Conservation (phyloP, 2,113 vertebrate species). For the Pristiophorus japonicus region DNA sequence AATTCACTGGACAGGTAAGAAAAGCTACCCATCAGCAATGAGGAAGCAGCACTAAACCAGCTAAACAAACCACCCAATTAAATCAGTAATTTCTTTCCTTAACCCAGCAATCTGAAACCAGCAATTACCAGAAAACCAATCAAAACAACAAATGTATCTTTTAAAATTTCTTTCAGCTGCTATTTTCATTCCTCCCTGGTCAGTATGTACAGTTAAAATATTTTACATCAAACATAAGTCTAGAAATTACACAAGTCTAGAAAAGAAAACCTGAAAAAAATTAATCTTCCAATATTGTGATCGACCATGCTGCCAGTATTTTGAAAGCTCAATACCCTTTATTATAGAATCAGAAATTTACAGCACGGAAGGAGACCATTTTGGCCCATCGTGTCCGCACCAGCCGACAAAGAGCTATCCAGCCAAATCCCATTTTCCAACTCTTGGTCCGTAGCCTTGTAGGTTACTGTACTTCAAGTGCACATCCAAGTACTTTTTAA, state of each 20-base stretch:
- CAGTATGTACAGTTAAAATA: not conserved
- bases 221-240: too few relatives aligned
- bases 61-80: not conserved
- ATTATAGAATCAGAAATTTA: too few relatives aligned
- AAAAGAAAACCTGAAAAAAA: too few relatives aligned
- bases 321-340: not conserved
- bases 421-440: too few relatives aligned
- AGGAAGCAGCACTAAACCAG: not conserved
- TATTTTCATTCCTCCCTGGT: not conserved
- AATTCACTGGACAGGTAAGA: not conserved
- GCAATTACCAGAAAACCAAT: not conserved
- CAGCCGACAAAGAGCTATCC: too few relatives aligned
- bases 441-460: too few relatives aligned
- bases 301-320: not conserved
- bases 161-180: not conserved
- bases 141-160: not conserved
- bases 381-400: too few relatives aligned
- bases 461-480: too few relatives aligned
- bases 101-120: not conserved
- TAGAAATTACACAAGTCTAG: too few relatives aligned
- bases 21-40: not conserved
- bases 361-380: too few relatives aligned
- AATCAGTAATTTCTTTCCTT: not conserved
- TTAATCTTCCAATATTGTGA: not conserved
- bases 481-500: too few relatives aligned